These are phyloP conservation scores for Brachionus rubens DNA, from an alignment of 1,140 invertebrate genomes.

Conservation along the genomic window DNA sequence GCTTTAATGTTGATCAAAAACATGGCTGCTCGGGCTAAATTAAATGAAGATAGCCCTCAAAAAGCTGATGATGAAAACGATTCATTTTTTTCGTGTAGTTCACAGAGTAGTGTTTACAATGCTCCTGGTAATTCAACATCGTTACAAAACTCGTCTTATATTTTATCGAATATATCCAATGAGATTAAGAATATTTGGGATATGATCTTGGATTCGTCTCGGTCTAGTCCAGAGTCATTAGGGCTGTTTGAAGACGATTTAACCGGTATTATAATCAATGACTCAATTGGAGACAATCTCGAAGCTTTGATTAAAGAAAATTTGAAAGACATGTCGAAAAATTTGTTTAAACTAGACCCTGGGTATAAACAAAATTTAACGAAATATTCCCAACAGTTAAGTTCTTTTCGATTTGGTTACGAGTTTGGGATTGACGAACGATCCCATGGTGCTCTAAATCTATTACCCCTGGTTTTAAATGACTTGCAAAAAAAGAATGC, in stretches of 20 bases:
- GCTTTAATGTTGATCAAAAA: conserved; percentile 23
- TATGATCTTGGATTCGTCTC: conserved; percentile 8
- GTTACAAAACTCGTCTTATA: conserved; percentile 6
- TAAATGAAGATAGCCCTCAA: neutral
- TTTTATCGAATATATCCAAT: neutral
- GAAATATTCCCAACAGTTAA: neutral
- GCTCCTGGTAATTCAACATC: conserved; percentile 18
- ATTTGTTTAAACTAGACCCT: conserved; percentile 43
- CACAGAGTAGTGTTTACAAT: neutral
- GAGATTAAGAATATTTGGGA: conserved; percentile 44
- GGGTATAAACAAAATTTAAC: neutral
- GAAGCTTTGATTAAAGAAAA: conserved; percentile 40
- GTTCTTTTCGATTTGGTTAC: neutral
- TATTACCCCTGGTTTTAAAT: conserved; percentile 18
- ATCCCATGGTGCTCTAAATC: conserved; percentile 26
- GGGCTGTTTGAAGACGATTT: conserved; percentile 43
- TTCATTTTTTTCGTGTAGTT: conserved; percentile 8
- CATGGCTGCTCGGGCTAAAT: neutral
- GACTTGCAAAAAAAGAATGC: conserved; percentile 38
- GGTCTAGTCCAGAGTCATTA: conserved; percentile 27
- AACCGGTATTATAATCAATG: neutral
- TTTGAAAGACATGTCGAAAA: neutral
- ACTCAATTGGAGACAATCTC: neutral
- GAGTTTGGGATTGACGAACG: conserved; percentile 28
- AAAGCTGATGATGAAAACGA: conserved; percentile 6